Base-by-base conservation (phyloP, 2,113 vertebrate species). In the Brachyistius frenatus region DNA sequence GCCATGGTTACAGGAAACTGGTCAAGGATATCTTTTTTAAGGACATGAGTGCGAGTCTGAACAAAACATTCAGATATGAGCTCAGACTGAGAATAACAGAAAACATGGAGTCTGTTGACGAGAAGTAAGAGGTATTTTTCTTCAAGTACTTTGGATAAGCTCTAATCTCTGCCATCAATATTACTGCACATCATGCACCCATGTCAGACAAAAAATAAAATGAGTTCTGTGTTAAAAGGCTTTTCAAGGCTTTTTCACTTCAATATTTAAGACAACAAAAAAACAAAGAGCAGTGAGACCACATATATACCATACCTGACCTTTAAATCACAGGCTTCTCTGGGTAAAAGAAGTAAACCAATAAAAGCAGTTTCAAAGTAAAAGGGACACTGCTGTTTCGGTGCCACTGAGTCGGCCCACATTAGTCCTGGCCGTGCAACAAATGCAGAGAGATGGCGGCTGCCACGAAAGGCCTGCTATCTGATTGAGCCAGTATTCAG, bases 1-100 rank as follows among this genome's bases (percentile, higher is more conserved):
- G 2, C 91, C 87, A 92, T 91, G 91, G 93, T 88, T 92, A 93
- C 93, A 95, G 94, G 94, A 94, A 93, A 88, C 87, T 66, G 73
- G 85, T 83, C 86, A 86, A 91, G 91, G 84, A 91, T 80, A 75
- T 89, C 14, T 65, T 46, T 61, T 58, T 37, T 81, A 46, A 76
- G 66, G 67, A 84, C 64, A 56, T 68, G 30, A 71, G 35, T 52
- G 41, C 50, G 36, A 5, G 32, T 47, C 52, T 32, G 13, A 79
- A 53, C n/a, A 61, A 57, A 64, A 64, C 54, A 56, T 49, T 50
- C 60, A 46, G 47, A 33, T 13, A 5, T 10, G 6, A 64, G 32
- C 37, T 39, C 36, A 46, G 37, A 72, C 30, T 23, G 10, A 44
- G n/a, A 73, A 50, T 11, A 53, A 49, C 32, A 32, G n/a, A 41